Conservation (phyloP, 2,888 invertebrate genomes). For the Philopedon plagiatum region DNA sequence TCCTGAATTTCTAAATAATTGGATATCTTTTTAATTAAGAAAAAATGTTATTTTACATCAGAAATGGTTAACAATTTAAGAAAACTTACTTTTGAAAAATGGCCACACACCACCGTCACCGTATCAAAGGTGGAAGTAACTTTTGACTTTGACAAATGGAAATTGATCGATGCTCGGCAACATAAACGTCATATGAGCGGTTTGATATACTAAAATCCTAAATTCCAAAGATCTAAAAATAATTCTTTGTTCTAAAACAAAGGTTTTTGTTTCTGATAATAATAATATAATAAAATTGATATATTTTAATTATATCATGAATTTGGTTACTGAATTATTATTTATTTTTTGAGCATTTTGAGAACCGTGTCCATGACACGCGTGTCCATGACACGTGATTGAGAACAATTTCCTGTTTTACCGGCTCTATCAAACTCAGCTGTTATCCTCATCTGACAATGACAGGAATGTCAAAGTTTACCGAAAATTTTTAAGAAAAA, state of each 20-base stretch:
- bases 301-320: too few relatives aligned
- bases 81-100: constrained; percentile 25
- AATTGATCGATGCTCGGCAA: neutral
- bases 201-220: neutral
- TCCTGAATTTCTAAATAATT: neutral
- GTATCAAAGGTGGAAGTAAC: constrained; percentile 13
- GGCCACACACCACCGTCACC: constrained; percentile 34
- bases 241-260: too few relatives aligned
- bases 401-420: neutral
- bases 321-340: too few relatives aligned
- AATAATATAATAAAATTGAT: too few relatives aligned
- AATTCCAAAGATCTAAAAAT: neutral
- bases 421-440: constrained; percentile 24
- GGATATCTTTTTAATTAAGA: neutral
- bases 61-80: neutral
- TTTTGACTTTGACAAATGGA: neutral
- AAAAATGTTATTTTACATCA: neutral
- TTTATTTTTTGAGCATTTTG: neutral
- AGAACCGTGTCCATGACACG: neutral
- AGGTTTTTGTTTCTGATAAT: too few relatives aligned
- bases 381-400: neutral
- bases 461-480: constrained; percentile 11
- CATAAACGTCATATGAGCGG: neutral
- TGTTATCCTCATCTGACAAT: constrained; percentile 5
- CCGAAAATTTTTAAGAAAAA: constrained; percentile 2